Evolutionary conservation across 2,797 vertebrate genomes (phyloP).

Genomic region (Chloroceryle inda): DNA sequence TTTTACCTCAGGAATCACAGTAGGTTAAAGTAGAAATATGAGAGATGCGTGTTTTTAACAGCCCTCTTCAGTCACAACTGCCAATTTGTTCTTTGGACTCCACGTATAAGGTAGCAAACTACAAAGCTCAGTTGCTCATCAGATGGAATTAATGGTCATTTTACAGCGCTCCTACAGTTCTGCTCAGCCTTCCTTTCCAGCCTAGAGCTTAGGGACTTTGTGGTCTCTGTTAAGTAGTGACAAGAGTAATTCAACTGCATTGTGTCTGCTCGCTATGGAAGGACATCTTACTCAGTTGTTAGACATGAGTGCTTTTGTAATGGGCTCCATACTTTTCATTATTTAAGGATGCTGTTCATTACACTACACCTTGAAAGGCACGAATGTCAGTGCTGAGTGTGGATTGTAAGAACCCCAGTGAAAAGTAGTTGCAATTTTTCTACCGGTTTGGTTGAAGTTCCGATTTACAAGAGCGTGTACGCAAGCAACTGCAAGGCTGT

Average conservation of each 20-base stretch:
- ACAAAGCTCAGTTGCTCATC: neutral
- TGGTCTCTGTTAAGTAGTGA: neutral
- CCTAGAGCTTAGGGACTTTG: neutral
- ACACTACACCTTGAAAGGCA: neutral
- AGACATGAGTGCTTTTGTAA: neutral
- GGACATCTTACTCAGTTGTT: neutral
- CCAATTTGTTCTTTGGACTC: neutral
- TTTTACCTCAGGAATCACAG: neutral
- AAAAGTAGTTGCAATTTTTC: neutral
- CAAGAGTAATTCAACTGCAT: neutral
- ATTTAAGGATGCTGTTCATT: neutral
- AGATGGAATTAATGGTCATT: neutral
- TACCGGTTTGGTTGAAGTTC: neutral
- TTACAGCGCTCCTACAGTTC: neutral
- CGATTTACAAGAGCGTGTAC: neutral
- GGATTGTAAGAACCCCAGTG: neutral
- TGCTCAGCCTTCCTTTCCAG: neutral
- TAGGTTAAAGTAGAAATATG: neutral
- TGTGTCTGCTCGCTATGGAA: rapidly evolving
- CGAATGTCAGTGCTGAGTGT: rapidly evolving
- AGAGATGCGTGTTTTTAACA: neutral
- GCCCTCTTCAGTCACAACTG: neutral
- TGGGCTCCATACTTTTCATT: neutral
- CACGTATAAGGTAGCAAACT: neutral
- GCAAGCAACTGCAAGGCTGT: neutral